Evolutionary conservation across 2,797 vertebrate species (phyloP).

Genomic region (Allobates femoralis): DNA sequence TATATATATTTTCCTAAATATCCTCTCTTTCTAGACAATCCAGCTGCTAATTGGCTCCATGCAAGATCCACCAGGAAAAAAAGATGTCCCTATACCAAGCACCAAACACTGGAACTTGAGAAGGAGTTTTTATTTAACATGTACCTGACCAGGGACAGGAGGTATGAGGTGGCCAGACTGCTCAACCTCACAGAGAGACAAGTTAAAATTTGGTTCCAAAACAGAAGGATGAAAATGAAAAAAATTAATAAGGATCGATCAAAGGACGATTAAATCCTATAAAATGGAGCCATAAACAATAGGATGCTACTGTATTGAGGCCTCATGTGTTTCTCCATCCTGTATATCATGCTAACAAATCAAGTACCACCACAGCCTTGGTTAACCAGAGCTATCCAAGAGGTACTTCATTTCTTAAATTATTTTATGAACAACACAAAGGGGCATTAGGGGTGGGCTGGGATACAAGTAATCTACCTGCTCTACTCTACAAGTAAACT

Average conservation of each 20-base stretch:
- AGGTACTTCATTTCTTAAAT: constrained; percentile 76
- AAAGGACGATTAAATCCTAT: constrained; percentile 82
- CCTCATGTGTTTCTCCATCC: constrained; percentile 66
- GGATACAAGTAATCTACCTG: constrained; percentile 78
- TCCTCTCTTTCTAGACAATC: constrained; percentile 83
- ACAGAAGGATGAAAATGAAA: constrained; percentile 99
- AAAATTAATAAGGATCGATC: constrained; percentile 96
- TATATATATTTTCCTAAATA: constrained; percentile 38
- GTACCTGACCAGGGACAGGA: constrained; percentile 97
- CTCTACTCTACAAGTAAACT: constrained; percentile 62
- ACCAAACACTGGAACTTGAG: constrained; percentile 96
- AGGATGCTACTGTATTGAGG: constrained; percentile 71
- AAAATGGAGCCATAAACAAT: constrained; percentile 52
- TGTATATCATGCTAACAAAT: constrained; percentile 68
- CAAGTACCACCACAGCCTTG: constrained; percentile 69
- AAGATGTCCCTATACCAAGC: constrained; percentile 94
- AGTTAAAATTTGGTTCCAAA: constrained; percentile 99
- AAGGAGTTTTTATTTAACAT: constrained; percentile 99
- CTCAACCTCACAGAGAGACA: constrained; percentile 97
- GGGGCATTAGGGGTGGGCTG: constrained; percentile 76
- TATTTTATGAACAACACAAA: constrained; percentile 71
- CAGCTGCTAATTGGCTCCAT: constrained; percentile 95
- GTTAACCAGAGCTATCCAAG: constrained; percentile 69
- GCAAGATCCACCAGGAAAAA: constrained; percentile 97
- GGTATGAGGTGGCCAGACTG: constrained; percentile 92